A percentile compares a stretch with the other conserved stretches of the same genome.
Evolutionary conservation across 2,888 invertebrate genomes (phyloP).

Genomic region (Caenorhabditis sp.): DNA sequence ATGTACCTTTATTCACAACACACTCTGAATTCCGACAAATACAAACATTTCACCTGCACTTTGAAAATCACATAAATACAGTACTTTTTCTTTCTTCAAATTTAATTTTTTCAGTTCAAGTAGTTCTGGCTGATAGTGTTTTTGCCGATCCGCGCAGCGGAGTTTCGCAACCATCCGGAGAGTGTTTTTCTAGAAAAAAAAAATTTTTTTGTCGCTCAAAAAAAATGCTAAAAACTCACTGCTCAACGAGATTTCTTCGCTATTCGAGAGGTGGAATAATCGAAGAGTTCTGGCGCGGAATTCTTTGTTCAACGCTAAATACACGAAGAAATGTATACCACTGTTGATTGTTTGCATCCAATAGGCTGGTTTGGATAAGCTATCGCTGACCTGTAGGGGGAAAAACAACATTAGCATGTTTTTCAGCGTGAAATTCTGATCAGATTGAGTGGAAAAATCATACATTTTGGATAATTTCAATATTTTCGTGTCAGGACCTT

Average conservation of each 20-base stretch:
- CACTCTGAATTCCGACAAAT: no score
- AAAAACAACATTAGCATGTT: neutral
- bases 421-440: no score
- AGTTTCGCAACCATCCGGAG: constrained; percentile 37
- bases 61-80: no score
- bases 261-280: constrained; percentile 31
- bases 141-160: constrained; percentile 36
- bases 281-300: constrained; percentile 44
- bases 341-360: constrained; percentile 59
- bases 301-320: constrained; percentile 50
- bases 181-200: constrained; percentile 20
- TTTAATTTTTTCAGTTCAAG: neutral
- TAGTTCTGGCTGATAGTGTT: constrained; percentile 24
- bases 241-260: constrained; percentile 37
- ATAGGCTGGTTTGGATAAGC: constrained; percentile 56
- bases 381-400: constrained; percentile 47
- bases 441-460: no score
- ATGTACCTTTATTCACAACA: no score
- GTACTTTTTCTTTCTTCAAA: no score
- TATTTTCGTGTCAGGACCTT: no score
- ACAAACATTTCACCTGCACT: no score
- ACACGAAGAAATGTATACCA: constrained; percentile 57
- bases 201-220: neutral
- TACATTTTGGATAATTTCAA: no score
- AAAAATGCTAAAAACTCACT: constrained; percentile 15